phyloP scores from a whole-genome alignment of 2,113 vertebrate species.

The Hippocampus barbouri region DNA sequence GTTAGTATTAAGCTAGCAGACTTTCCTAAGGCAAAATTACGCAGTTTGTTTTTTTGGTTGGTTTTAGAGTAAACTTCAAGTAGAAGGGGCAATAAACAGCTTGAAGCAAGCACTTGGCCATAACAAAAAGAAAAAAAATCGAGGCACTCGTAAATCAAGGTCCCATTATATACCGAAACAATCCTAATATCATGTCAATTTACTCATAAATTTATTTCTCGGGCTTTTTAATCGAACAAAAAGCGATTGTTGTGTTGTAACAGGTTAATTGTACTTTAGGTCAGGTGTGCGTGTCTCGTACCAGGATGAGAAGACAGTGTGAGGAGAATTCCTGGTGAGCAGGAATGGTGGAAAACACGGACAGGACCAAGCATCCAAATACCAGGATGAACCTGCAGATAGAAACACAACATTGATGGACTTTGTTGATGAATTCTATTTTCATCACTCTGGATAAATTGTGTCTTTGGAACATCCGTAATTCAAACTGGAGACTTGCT shows the following conservation, averaged over 20 bases:
- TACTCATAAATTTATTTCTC: too few relatives aligned
- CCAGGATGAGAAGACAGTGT: slow-evolving; percentile 97
- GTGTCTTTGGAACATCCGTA: background rate
- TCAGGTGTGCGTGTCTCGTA: slow-evolving; percentile 60
- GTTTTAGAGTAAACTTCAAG: too few relatives aligned
- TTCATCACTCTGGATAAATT: background rate
- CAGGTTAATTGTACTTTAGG: background rate
- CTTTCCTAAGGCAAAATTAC: too few relatives aligned
- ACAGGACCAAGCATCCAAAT: slow-evolving; percentile 97
- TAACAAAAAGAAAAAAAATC: too few relatives aligned
- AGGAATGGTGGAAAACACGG: slow-evolving; percentile 97
- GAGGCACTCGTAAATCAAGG: too few relatives aligned
- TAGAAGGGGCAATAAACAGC: too few relatives aligned
- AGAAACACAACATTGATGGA: slow-evolving; percentile 7
- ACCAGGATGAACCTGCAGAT: slow-evolving; percentile 91
- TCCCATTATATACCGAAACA: too few relatives aligned
- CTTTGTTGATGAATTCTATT: background rate
- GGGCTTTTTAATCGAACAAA: background rate
- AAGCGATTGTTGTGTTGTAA: background rate
- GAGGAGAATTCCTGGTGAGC: slow-evolving; percentile 88
- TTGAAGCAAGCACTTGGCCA: too few relatives aligned
- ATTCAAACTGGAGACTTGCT: background rate
- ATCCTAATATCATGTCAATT: too few relatives aligned
- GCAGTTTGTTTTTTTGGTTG: too few relatives aligned
- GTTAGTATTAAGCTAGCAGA: too few relatives aligned